Base-by-base conservation (phyloP, 2,888 invertebrate genomes). In the Entomobrya multifasciata region DNA sequence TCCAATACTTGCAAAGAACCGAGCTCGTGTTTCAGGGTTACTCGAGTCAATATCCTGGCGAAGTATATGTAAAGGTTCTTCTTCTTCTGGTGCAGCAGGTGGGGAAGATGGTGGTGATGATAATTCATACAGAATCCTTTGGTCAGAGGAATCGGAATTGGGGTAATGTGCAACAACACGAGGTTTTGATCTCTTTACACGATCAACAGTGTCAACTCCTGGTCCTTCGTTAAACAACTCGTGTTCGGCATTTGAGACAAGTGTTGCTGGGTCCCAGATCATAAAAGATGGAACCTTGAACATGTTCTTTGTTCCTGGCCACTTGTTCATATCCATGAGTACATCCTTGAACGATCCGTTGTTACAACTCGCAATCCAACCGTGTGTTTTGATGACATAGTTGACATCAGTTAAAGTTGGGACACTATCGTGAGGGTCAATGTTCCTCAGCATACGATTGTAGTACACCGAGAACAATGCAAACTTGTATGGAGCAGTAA, bases 401-500 rank as follows among this genome's bases (percentile, higher is more conserved):
- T 30, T 62, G 27, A 30, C 30, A n/a, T 62, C 62, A 30, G 0
- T 30, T 3, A 0, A 22, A n/a, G 6, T 30, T 13, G 62, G 30
- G 30, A 30, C 11, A 4, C 30, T 30, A 4, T 30, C 27, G 17
- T 6, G 2, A 8, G 25, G 25, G n/a, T 62, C 30, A 2, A 30
- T 30, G 20, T 17, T n/a, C 1, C 1, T 4, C 27, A 62, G 4
- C n/a, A 30, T 1, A 2, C 30, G 15, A 27, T 8, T n/a, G 10
- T 22, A 22, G 25, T 62, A 30, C 1, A 30, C 62, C 5, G 27
- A 25, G 30, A n/a, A 62, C 4, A 62, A 11, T n/a, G 62, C 62
- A 76, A 86, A 87, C 25, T 62, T 25, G 20, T 76, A 62, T 41
- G 17, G 57, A 13, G 62, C 82, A 11, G 87, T 70, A n/a, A 10